Evolutionary conservation across 2,113 vertebrate genomes (phyloP).

Genomic region (Echinops telfairi): DNA sequence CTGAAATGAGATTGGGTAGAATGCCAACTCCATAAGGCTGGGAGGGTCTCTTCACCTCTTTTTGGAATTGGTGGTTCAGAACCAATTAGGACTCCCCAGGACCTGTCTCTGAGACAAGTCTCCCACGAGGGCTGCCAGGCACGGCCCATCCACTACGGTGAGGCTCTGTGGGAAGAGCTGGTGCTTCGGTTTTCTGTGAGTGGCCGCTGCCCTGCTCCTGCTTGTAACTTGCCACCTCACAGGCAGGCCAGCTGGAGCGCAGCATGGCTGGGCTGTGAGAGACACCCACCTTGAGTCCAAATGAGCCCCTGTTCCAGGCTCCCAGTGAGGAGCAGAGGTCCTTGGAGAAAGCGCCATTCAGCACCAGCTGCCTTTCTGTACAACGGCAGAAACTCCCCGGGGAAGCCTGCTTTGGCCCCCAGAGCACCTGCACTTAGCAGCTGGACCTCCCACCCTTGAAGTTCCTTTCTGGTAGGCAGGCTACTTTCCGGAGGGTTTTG

Average conservation of each 20-base stretch:
- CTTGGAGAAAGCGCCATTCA: neutral
- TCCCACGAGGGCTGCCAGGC: constrained; percentile 7
- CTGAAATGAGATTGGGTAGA: neutral
- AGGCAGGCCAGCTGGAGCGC: neutral
- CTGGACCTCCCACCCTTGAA: neutral
- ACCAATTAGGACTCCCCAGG: neutral
- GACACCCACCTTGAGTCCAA: neutral
- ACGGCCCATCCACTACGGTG: neutral
- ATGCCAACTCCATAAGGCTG: neutral
- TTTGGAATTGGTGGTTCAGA: neutral
- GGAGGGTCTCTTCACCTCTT: neutral
- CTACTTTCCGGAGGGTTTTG: neutral
- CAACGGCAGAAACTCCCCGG: neutral
- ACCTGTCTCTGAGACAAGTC: neutral
- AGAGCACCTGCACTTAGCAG: neutral
- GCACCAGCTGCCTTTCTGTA: neutral
- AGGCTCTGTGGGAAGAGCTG: neutral
- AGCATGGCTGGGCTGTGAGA: neutral
- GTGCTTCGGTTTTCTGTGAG: neutral
- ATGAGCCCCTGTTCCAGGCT: neutral
- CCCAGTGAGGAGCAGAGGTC: neutral
- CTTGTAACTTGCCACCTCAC: neutral
- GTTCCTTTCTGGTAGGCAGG: neutral
- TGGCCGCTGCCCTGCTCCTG: neutral
- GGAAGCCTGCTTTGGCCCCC: neutral